Base-by-base conservation (phyloP, 2,113 vertebrate species). In the Microtus richardsoni region DNA sequence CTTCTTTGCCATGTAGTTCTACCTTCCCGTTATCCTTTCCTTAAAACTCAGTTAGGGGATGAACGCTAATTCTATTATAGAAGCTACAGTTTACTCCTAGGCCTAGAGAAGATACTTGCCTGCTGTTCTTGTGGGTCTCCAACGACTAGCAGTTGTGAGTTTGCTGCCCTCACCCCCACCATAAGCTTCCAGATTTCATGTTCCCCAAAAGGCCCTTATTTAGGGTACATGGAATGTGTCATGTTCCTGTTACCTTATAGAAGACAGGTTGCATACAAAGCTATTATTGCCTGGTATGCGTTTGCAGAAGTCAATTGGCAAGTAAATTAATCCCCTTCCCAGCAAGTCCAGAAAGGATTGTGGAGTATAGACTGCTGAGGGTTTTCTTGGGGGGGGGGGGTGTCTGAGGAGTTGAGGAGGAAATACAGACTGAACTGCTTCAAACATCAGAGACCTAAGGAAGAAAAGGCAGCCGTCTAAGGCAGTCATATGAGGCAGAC, bases 241-340 rank as follows among this genome's bases (percentile, higher is more conserved):
- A 62, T 60, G n/a, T 85, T 79, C 93, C 54, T 88, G 39, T 44
- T 66, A 47, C 44, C 39, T 95, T 36, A 26, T 16, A 77, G 83
- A 85, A 54, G 17, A 33, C 5, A 14, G 36, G 24, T 70, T 58
- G 26, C 39, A 33, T 19, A 24, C n/a, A 70, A 89, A 90, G 54
- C n/a, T 91, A n/a, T 74, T 78, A 80, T 9, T 41, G 91, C 44
- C 33, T 24, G 39, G 16, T 82, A 88, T 85, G 71, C 33, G 49
- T 94, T 80, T 94, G 83, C 60, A 91, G 77, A 91, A 93, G 87
- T 75, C 26, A 47, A 19, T 88, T 80, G 75, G 39, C 70, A 79
- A 64, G 70, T 89, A 47, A 96, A 49, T 82, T 36, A 36, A 73
- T 91, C 39, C 5, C 39, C 36, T 54, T 93, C 44, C 26, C 73